Evolutionary conservation across 2,888 invertebrate genomes (phyloP).

Genomic region (Stenichneumon culpator): DNA sequence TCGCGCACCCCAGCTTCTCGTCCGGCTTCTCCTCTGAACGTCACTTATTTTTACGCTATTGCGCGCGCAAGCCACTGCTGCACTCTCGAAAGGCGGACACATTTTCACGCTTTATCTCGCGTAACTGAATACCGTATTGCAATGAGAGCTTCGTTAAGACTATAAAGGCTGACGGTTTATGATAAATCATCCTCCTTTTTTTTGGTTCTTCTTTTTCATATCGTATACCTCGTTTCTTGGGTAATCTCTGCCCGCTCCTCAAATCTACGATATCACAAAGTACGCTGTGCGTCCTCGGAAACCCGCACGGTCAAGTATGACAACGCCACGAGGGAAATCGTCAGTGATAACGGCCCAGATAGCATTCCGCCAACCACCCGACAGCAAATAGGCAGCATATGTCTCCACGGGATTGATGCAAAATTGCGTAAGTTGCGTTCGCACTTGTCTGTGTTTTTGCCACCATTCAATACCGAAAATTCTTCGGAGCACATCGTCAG

Average conservation of each 20-base stretch:
- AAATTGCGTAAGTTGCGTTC: too few relatives aligned
- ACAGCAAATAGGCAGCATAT: too few relatives aligned
- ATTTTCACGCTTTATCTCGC: constrained; percentile 19
- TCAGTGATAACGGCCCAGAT: not conserved
- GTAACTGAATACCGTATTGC: constrained; percentile 69
- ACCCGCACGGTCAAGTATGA: not conserved
- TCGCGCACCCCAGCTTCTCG: constrained; percentile 27
- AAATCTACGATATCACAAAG: not conserved
- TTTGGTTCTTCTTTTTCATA: not conserved
- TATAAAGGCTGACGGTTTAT: constrained; percentile 46
- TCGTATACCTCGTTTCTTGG: not conserved
- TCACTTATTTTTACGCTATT: constrained; percentile 75
- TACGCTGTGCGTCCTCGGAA: not conserved
- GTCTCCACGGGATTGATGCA: too few relatives aligned
- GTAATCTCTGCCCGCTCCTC: not conserved
- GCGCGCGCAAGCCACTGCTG: constrained; percentile 55
- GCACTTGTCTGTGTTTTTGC: too few relatives aligned
- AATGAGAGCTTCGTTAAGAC: constrained; percentile 66
- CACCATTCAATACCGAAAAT: too few relatives aligned
- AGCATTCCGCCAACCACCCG: too few relatives aligned
- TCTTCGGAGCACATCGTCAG: too few relatives aligned
- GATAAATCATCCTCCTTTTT: constrained; percentile 27
- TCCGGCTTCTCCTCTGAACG: constrained; percentile 44
- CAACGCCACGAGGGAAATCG: constrained; percentile 3
- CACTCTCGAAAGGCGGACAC: constrained; percentile 8